Evolutionary conservation across 2,113 vertebrate genomes (phyloP), one percentile per base, ranked within the genome.

Genomic region (Antennarius striatus): DNA sequence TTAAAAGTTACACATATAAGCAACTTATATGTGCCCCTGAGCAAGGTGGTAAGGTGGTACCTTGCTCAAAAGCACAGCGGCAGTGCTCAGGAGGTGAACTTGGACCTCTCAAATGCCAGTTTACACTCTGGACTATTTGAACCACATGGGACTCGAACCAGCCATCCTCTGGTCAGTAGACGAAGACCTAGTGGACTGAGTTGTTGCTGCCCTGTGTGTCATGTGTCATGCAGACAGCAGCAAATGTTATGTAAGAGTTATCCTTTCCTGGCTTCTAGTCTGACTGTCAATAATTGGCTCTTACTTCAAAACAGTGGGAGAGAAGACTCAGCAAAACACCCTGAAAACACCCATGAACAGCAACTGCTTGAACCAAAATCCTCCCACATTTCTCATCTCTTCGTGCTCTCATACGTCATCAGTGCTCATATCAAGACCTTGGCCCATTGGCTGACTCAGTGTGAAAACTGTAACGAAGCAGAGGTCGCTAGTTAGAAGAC

Each of bases 231-330:
- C 4, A 36, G 32, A 51, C 62, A 76, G 67, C 63, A 75, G 71
- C 49, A 78, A 75, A 63, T 42, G 1, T 85, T 80, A 86, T 73
- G 68, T 71, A 83, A 88, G 63, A 63, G 62, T 68, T 61, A 68
- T 78, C 52, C 50, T 59, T 1, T 63, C 71, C 30, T 72, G 30
- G 62, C 45, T 66, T 52, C 42, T 61, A 17, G 43, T 13, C 46
- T 58, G 10, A 51, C 10, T 56, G 56, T 53, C 58, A 53, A 5
- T 59, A 46, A 56, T 42, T 72, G 73, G 62, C 69, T 81, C 72
- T 80, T 42, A 70, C 57, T 29, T 82, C 15, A 22, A 61, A 56
- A 67, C 55, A 39, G 73, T 78, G 42, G 75, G 68, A 75, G 72
- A 68, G 65, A 74, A 45, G 63, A 78, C 53, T 84, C 77, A 68